These are phyloP conservation scores for Stictonetta naevosa DNA, from an alignment of 2,113 vertebrate genomes.

Conservation along the genomic window DNA sequence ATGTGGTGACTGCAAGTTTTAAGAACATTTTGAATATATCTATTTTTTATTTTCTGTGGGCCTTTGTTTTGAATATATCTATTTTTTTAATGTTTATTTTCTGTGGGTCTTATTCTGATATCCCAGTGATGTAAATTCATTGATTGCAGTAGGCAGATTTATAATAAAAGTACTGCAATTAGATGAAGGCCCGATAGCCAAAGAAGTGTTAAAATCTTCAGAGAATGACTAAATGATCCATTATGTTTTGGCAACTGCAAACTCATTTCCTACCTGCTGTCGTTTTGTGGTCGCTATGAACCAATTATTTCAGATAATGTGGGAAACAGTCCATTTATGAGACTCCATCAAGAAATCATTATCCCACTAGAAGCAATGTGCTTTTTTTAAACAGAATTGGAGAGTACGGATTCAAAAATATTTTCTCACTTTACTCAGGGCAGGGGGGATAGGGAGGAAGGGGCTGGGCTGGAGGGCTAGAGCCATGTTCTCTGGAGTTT, in stretches of 20 bases:
- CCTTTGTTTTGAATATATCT: not conserved
- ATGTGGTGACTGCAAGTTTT: not conserved
- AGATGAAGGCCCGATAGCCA: not conserved
- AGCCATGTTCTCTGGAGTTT: not conserved
- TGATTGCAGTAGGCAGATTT: not conserved
- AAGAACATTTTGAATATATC: not conserved
- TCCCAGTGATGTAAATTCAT: not conserved
- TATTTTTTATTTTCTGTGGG: not conserved
- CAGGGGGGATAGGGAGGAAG: not conserved
- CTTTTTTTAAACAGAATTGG: not conserved
- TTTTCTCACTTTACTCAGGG: not conserved
- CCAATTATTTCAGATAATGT: constrained; percentile 57
- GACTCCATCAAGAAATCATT: constrained; percentile 48
- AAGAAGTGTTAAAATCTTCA: constrained; percentile 12
- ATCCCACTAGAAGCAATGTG: not conserved
- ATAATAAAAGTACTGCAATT: not conserved
- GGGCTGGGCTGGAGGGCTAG: not conserved
- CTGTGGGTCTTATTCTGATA: not conserved
- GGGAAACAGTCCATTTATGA: constrained; percentile 35
- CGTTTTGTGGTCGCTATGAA: not conserved
- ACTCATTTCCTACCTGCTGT: constrained; percentile 63
- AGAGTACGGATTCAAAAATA: not conserved
- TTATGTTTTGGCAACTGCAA: constrained; percentile 40
- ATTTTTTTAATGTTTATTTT: not conserved
- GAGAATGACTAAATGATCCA: constrained; percentile 44